Evolutionary conservation across 2,888 invertebrate species (phyloP), one percentile per base, ranked within the genome.

Genomic region (Leptinotarsa peninsularis): DNA sequence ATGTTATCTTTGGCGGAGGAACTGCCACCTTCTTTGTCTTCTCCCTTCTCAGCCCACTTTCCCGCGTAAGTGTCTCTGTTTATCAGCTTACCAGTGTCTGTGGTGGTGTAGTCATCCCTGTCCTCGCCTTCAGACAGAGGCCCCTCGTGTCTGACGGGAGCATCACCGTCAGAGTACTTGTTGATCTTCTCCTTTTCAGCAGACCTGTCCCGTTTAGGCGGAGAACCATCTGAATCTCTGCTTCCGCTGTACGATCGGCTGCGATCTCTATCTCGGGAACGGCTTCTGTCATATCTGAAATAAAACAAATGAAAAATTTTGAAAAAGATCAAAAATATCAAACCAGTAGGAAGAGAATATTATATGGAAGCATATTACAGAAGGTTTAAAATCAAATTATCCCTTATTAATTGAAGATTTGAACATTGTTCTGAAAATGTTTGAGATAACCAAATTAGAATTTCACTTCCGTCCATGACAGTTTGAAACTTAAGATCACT

Each of bases 41-140:
- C 79, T 75, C 91, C 90, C 50, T 91, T 91, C 74, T 92, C 92
- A 0, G 92, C 91, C 92, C 92, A 92, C 85, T 92, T 92, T 4
- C 92, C 92, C 81, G 92, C 92, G 82, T 91, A 92, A 80, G 91
- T 91, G 85, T 92, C 92, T 71, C 92, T 86, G 54, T 87, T 86
- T 17, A 81, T 75, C 54, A 79, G 67, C 68, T 81, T 80, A n/a
- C 73, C 78, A 50, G 77, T 77, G 67, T 76, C 80, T 23, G 81
- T 82, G 58, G 81, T 84, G 63, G 84, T 86, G 76, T 90, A 89
- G 82, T 91, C 91, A 81, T 90, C 90, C 60, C 91, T 87, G 79
- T 91, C 91, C 80, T 91, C 91, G 14, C 91, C 91, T 83, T 91
- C 91, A 80, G 91, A 91, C 73, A 91, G 84, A 4, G 91, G 91